Percentiles rank a stretch among this genome's conserved stretches.
Evolutionary conservation across 1,140 invertebrate species (phyloP).

Genomic region (Bursaphelenchus mucronatus): DNA sequence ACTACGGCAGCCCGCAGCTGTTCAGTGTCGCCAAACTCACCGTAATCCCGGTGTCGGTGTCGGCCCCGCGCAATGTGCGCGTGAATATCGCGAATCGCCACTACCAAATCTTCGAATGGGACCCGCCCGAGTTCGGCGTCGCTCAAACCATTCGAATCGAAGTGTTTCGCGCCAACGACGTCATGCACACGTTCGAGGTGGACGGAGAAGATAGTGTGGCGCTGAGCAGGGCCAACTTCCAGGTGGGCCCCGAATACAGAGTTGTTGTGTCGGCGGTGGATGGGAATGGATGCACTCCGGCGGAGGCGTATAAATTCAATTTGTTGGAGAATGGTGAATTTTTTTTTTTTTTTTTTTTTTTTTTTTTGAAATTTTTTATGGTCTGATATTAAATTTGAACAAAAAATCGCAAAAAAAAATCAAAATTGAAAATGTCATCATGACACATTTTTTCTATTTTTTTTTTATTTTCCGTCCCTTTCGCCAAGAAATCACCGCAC

Average conservation of each 20-base stretch:
- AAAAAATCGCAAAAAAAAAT: too few species aligned
- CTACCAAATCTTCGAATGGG: slow-evolving; percentile 52
- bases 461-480: too few species aligned
- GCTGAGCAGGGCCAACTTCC: slow-evolving; percentile 38
- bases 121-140: slow-evolving; percentile 39
- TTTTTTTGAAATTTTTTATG: too few species aligned
- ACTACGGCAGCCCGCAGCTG: slow-evolving; percentile 48
- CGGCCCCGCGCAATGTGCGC: slow-evolving; percentile 45
- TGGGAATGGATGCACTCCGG: slow-evolving; percentile 38
- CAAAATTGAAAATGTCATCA: too few species aligned
- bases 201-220: slow-evolving; percentile 44
- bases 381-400: too few species aligned
- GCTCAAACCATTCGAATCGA: slow-evolving; percentile 36
- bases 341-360: too few species aligned
- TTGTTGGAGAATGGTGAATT: slow-evolving; percentile 33
- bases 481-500: too few species aligned
- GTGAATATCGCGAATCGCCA: slow-evolving; percentile 41
- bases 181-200: slow-evolving; percentile 35
- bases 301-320: slow-evolving; percentile 33
- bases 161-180: slow-evolving; percentile 21
- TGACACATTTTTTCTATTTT: too few species aligned
- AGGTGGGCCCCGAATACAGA: slow-evolving; percentile 28
- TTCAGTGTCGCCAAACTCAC: slow-evolving; percentile 44
- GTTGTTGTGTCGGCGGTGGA: slow-evolving; percentile 36
- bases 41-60: slow-evolving; percentile 45